Evolutionary conservation across 2,888 invertebrate genomes (phyloP), one percentile per base, ranked within the genome.

Genomic region (Chrysolina americana): DNA sequence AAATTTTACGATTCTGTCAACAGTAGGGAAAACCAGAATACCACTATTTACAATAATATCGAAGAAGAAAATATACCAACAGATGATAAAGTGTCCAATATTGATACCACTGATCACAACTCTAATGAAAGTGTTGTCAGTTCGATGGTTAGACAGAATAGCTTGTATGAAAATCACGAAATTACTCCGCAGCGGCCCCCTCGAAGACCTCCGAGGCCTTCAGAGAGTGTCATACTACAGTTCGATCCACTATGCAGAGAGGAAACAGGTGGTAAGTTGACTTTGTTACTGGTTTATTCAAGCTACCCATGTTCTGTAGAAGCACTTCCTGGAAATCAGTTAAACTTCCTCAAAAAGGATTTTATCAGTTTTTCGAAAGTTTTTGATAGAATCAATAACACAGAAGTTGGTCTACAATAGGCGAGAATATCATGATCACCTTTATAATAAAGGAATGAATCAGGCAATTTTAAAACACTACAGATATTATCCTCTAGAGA

Each of bases 171-270:
- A 81, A 90, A 90, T 81, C 86, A 87, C 71, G 80, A 80, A 53
- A 78, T 85, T 44, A 63, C 75, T 62, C 78, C 79, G 13, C 74
- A 71, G 65, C 78, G 77, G 75, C 83, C 80, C 81, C 89, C 90
- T 70, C 23, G 69, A 44, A 72, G 70, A 66, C 68, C 75, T 6
- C 75, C 78, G 47, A 80, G 80, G 77, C 83, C 81, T 80, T 90
- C 90, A 70, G 89, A 91, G 80, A 93, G 93, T 83, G 90, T 94
- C n/a, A 91, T 94, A 65, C 89, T 91, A 85, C 93, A 94, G 86
- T 94, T 94, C 88, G 94, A 94, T 88, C 94, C 93, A 1, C 86
- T 92, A 28, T 80, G 77, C 65, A 83, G 78, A 28, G 63, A 64
- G 19, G 65, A 78, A 21, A 65, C 47, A 65, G 65, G 65, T 47